These are phyloP conservation scores for Sepiola atlantica DNA, from an alignment of 2,888 invertebrate species.

Conservation along the genomic window DNA sequence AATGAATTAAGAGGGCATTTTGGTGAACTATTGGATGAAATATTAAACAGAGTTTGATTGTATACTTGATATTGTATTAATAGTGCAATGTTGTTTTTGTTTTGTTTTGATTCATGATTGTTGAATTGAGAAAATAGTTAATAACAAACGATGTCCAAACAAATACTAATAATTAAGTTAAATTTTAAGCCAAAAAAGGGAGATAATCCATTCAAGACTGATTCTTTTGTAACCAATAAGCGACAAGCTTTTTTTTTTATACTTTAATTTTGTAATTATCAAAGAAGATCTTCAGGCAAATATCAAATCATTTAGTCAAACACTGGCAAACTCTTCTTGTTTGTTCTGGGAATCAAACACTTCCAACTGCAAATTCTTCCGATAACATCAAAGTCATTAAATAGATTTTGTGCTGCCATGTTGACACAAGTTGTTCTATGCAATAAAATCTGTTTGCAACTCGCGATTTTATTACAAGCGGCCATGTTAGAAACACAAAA, in stretches of 20 bases:
- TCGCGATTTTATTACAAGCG: background rate
- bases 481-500: background rate
- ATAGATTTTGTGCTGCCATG: background rate
- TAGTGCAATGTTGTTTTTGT: too few relatives aligned
- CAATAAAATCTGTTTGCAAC: background rate
- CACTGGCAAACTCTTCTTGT: background rate
- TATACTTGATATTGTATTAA: too few relatives aligned
- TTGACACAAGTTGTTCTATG: conserved; percentile 15
- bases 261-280: background rate
- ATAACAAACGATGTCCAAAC: too few relatives aligned
- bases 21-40: too few relatives aligned
- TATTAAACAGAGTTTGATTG: too few relatives aligned
- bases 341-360: background rate
- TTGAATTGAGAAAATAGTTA: too few relatives aligned
- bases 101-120: too few relatives aligned
- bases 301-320: background rate
- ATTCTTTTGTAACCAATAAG: background rate
- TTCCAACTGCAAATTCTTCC: background rate
- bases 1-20: too few relatives aligned
- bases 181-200: background rate
- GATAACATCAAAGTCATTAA: background rate
- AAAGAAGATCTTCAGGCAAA: background rate
- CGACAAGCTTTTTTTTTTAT: background rate
- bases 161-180: background rate
- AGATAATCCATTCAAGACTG: background rate